A percentile compares a stretch with the other conserved stretches of the same genome.
These are phyloP conservation scores for Gryon sp. DNA, from an alignment of 1,140 invertebrate genomes.

Conservation along the genomic window DNA sequence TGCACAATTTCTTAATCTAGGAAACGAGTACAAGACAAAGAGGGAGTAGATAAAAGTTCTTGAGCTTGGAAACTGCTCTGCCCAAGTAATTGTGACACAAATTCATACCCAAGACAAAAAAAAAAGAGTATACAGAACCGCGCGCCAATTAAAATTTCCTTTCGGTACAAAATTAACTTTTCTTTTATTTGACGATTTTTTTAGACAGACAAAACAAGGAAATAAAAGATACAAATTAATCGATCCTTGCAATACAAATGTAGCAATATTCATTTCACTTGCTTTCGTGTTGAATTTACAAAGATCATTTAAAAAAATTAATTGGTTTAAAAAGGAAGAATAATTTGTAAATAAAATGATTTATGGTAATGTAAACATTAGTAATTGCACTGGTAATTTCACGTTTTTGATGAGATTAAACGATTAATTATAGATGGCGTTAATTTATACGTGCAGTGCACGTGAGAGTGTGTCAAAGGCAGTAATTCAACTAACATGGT, in stretches of 20 bases:
- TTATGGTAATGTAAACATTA: no score
- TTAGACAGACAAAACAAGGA: no score
- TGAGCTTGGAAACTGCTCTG: slow-evolving; percentile 44
- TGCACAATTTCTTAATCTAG: slow-evolving; percentile 58
- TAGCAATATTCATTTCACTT: no score
- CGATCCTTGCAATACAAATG: no score
- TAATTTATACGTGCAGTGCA: slow-evolving; percentile 8
- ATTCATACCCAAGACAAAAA: slow-evolving; percentile 34
- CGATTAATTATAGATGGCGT: slow-evolving; percentile 23
- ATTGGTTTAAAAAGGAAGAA: no score
- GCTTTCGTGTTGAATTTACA: no score
- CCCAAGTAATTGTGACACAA: slow-evolving; percentile 50
- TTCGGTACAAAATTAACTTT: no score
- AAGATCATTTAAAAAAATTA: no score
- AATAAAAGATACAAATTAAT: not conserved
- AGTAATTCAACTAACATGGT: slow-evolving; percentile 22
- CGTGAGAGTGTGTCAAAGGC: slow-evolving; percentile 1
- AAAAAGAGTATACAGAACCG: slow-evolving; percentile 18
- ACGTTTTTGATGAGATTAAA: no score
- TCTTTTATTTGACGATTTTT: not conserved
- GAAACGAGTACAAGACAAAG: slow-evolving; percentile 54
- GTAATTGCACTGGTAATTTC: no score
- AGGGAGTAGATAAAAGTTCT: slow-evolving; percentile 47
- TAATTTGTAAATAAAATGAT: no score
- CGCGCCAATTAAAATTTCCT: slow-evolving; percentile 20